Percentiles rank a stretch among this genome's conserved stretches.
phyloP scores from a whole-genome alignment of 2,113 vertebrate species.

The Macquaria ambigua region DNA sequence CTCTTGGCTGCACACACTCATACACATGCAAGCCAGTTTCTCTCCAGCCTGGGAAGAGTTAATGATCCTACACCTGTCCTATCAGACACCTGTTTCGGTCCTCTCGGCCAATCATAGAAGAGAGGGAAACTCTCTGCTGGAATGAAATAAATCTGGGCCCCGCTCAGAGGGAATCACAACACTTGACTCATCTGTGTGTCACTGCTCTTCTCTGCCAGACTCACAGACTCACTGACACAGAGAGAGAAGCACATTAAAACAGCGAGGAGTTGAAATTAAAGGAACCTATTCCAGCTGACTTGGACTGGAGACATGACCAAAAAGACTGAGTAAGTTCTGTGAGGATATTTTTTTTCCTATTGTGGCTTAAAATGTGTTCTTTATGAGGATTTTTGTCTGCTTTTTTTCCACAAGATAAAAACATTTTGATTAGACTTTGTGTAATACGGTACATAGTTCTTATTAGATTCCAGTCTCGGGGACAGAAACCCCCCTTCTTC shows the following conservation, averaged over 20 bases:
- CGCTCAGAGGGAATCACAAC: constrained; percentile 77
- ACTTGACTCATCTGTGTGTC: constrained; percentile 73
- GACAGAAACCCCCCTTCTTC: constrained; percentile 18
- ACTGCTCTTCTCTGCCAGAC: constrained; percentile 46
- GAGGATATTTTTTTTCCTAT: neutral
- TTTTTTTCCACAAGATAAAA: neutral
- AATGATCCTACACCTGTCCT: constrained; percentile 84
- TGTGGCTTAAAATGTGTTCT: neutral
- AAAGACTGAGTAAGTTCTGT: constrained; percentile 86
- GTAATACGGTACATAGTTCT: neutral
- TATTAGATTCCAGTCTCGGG: neutral
- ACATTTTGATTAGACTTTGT: neutral
- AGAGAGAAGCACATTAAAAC: constrained; percentile 30
- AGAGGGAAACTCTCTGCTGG: constrained; percentile 66
- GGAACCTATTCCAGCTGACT: constrained; percentile 71
- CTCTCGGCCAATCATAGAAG: constrained; percentile 81
- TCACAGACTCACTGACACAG: constrained; percentile 27
- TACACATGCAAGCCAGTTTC: constrained; percentile 66
- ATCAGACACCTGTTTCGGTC: constrained; percentile 84
- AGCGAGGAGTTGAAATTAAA: constrained; percentile 52
- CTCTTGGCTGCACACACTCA: constrained; percentile 26
- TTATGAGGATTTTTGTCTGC: neutral
- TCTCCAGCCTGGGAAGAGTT: constrained; percentile 74
- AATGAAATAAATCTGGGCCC: constrained; percentile 78
- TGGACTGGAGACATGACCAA: constrained; percentile 86